Evolutionary conservation across 2,797 vertebrate genomes (phyloP), one percentile per base, ranked within the genome.

Genomic region (Cichlasoma orientale): DNA sequence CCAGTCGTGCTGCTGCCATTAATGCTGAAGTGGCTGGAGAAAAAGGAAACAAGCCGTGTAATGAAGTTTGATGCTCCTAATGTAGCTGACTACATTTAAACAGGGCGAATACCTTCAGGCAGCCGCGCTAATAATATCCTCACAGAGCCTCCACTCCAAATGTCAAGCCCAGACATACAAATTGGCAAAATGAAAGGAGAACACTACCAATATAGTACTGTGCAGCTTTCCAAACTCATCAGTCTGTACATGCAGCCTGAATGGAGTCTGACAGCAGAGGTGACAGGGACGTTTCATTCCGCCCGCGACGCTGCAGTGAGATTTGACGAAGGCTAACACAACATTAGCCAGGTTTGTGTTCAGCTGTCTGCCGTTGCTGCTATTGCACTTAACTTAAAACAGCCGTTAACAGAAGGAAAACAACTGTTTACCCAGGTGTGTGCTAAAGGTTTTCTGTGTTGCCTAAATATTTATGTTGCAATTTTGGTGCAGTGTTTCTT

Each of bases 41-140:
- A 87, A 90, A 87, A 92, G 80, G 83, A 88, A 89, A 86, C 71
- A 76, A 78, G 92, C 74, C 56, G 70, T 78, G 87, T 91, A 89
- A 92, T 89, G 81, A 86, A 88, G 90, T 86, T 75, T 86, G 89
- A 94, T 94, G 93, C 91, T 78, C 81, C 86, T 86, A 71, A 91
- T 89, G 86, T 86, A 86, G 86, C 61, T 23, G 74, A 75, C 85
- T 85, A 23, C 86, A 80, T 91, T 89, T 86, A 84, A 86, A 80
- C 14, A 11, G 78, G 55, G 87, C 91, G 87, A 79, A 93, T 93
- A 89, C 87, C 89, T 92, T 87, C 82, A 92, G 93, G 92, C 94
- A 93, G 87, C 83, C 8, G 63, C 63, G 87, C 90, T 95, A 95
- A 95, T 92, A 86, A 88, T 91, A 90, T 79, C 83, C 78, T 76